Percentiles rank a stretch among this genome's conserved stretches.
Evolutionary conservation across 2,113 vertebrate genomes (phyloP).

Genomic region (Bostrychus sinensis): DNA sequence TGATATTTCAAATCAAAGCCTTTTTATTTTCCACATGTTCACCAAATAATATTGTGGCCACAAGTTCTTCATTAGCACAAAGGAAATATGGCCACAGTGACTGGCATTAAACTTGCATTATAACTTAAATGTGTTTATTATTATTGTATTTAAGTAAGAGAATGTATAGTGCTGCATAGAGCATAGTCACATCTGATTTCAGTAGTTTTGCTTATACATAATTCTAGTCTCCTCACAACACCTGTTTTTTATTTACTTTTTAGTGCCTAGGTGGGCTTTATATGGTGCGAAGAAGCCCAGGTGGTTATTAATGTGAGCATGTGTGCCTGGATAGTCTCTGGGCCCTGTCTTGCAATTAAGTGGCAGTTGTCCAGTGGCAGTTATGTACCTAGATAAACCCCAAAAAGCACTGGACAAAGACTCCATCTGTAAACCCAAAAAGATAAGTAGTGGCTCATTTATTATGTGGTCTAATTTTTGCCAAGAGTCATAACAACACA

Average conservation of each 20-base stretch:
- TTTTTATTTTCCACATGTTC: conserved; percentile 29
- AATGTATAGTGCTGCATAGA: background rate
- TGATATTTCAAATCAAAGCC: conserved; percentile 51
- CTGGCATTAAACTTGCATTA: too few species aligned
- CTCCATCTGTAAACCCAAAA: background rate
- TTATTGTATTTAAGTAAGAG: background rate
- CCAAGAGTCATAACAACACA: too few species aligned
- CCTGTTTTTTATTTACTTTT: background rate
- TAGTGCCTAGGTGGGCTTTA: background rate
- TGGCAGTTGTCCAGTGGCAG: background rate
- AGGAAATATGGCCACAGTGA: conserved; percentile 10
- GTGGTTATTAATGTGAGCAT: background rate
- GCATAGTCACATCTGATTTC: background rate
- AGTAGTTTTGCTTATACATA: background rate
- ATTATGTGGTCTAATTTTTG: background rate
- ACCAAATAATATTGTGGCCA: conserved; percentile 27
- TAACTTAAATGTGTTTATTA: conserved; percentile 4
- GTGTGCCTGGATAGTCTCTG: background rate
- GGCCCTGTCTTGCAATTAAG: background rate
- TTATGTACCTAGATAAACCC: background rate
- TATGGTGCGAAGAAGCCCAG: conserved; percentile 2
- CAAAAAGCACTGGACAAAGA: background rate
- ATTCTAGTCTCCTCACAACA: background rate
- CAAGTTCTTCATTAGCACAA: conserved; percentile 44
- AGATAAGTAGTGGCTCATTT: background rate